These are phyloP conservation scores for Rosalia funebris DNA, from an alignment of 2,888 invertebrate genomes.

Conservation along the genomic window DNA sequence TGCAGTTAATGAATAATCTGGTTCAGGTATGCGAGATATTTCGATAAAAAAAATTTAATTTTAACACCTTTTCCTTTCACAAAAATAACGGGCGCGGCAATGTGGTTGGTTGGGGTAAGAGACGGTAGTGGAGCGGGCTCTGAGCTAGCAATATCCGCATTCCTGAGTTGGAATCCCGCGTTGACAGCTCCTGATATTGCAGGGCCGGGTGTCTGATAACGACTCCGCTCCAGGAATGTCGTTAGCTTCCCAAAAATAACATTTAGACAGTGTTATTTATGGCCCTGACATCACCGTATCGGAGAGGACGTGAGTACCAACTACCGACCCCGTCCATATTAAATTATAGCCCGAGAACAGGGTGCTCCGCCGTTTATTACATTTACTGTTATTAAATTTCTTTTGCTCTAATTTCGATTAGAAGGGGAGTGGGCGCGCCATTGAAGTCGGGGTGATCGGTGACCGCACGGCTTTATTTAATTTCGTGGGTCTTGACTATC, in stretches of 20 bases:
- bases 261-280: slow-evolving; percentile 64
- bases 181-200: slow-evolving; percentile 57
- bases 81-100: slow-evolving; percentile 14
- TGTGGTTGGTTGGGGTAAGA: slow-evolving; percentile 33
- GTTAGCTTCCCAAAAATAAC: slow-evolving; percentile 65
- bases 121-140: slow-evolving; percentile 42
- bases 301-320: slow-evolving; percentile 29
- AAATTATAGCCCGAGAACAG: slow-evolving; percentile 51
- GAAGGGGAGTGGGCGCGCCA: slow-evolving; percentile 5
- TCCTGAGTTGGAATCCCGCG: slow-evolving; percentile 59
- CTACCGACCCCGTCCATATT: slow-evolving; percentile 49
- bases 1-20: too few species aligned
- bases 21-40: too few species aligned
- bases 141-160: slow-evolving; percentile 62
- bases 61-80: too few species aligned
- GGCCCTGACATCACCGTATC: slow-evolving; percentile 56
- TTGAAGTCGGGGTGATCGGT: not conserved
- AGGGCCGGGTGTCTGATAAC: slow-evolving; percentile 60
- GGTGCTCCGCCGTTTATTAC: slow-evolving; percentile 56
- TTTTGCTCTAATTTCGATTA: slow-evolving; percentile 23
- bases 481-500: too few species aligned
- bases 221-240: slow-evolving; percentile 63
- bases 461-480: not conserved
- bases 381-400: slow-evolving; percentile 32
- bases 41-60: too few species aligned